These are phyloP conservation scores for Enteromius mattozi DNA, from an alignment of 2,797 vertebrate species.

Conservation along the genomic window DNA sequence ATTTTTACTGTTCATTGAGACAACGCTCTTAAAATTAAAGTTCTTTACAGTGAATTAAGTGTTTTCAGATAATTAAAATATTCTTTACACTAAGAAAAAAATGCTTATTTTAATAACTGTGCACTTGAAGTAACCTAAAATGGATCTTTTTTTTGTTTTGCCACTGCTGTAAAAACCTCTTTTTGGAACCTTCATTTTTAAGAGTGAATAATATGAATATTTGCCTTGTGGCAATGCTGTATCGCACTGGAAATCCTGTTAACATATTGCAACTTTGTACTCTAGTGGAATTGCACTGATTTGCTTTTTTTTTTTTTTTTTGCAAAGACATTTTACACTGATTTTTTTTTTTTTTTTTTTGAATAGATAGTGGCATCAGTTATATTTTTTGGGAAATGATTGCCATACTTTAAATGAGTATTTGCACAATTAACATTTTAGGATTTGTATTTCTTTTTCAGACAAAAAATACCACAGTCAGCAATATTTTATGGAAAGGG, in stretches of 20 bases:
- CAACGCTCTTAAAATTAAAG: too few species aligned
- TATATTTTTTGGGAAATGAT: not conserved
- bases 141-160: too few species aligned
- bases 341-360: not conserved
- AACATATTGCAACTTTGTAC: not conserved
- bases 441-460: not conserved
- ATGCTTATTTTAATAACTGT: too few species aligned
- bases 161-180: too few species aligned
- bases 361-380: not conserved
- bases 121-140: too few species aligned
- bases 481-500: not conserved
- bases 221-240: not conserved
- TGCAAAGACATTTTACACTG: not conserved
- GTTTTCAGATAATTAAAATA: too few species aligned
- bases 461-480: not conserved
- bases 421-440: not conserved
- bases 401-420: not conserved
- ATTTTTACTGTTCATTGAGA: too few species aligned
- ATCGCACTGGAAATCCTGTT: not conserved
- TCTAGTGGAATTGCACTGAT: not conserved
- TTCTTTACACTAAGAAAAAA: too few species aligned
- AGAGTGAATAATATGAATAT: not conserved
- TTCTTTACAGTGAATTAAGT: too few species aligned
- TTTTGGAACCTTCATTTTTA: too few species aligned
- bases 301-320: not conserved